Evolutionary conservation across 1,140 invertebrate species (phyloP).

Genomic region (Berghia stephanieae): DNA sequence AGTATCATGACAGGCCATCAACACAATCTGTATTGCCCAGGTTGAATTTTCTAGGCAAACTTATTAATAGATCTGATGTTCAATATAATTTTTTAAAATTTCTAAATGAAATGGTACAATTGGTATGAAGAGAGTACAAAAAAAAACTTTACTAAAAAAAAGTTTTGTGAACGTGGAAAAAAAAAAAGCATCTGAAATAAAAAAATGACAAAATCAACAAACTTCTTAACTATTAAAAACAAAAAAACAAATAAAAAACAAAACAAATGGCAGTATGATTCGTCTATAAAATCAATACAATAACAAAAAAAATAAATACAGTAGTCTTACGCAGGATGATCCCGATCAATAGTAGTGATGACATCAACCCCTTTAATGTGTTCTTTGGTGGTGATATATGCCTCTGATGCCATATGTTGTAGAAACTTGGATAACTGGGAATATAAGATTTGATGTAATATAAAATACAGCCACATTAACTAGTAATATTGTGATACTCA

Average conservation of each 20-base stretch:
- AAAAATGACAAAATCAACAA: not conserved
- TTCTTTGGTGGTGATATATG: constrained; percentile 76
- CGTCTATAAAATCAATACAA: not conserved
- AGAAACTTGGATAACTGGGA: constrained; percentile 75
- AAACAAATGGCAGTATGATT: not conserved
- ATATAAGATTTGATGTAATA: no score
- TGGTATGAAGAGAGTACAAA: not conserved
- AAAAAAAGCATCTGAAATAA: not conserved
- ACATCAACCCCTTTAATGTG: constrained; percentile 79
- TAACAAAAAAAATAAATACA: not conserved
- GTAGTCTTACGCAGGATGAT: constrained; percentile 47
- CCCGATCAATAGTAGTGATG: constrained; percentile 65
- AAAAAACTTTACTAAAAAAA: not conserved
- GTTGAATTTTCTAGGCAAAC: no score
- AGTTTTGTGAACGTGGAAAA: not conserved
- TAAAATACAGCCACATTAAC: no score
- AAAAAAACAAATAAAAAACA: not conserved
- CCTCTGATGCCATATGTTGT: constrained; percentile 71
- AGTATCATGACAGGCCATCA: no score
- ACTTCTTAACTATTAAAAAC: no score
- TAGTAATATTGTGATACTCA: no score
- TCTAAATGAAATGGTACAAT: no score
- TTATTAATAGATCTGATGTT: no score
- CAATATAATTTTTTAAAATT: no score
- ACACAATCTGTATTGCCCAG: no score